Percentiles rank a stretch among this genome's conserved stretches.
phyloP scores from a whole-genome alignment of 30 jellyfish, hydroid and myxozoan species.

The Pseudorhiza aurosa region DNA sequence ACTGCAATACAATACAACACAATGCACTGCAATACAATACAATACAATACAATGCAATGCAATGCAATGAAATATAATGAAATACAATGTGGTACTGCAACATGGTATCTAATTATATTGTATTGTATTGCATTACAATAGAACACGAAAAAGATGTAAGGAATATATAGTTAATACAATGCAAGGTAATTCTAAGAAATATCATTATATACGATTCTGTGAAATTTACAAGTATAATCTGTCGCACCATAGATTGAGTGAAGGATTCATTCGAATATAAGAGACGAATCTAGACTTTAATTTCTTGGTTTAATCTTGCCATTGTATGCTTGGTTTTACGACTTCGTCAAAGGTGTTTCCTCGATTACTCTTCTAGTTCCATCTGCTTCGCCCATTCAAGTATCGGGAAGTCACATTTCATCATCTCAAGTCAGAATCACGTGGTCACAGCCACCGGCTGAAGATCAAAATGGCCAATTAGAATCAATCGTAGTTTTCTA shows the following conservation, averaged over 20 bases:
- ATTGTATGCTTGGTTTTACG: too few species aligned
- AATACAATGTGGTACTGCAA: background rate
- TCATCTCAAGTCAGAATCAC: constrained; percentile 35
- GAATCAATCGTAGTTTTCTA: constrained; percentile 27
- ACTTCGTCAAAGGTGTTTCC: too few species aligned
- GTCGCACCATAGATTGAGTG: too few species aligned
- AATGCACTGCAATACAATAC: background rate
- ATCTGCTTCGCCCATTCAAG: constrained; percentile 37
- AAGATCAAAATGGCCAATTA: constrained; percentile 41
- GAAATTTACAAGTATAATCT: too few species aligned
- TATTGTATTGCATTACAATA: too few species aligned
- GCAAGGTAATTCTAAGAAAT: too few species aligned
- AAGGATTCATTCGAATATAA: too few species aligned
- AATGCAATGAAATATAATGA: background rate
- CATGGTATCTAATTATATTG: background rate
- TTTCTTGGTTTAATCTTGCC: too few species aligned
- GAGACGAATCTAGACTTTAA: too few species aligned
- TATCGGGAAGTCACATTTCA: constrained; percentile 25
- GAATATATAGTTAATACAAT: too few species aligned
- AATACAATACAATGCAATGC: background rate
- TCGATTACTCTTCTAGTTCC: constrained; percentile 36
- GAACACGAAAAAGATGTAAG: too few species aligned
- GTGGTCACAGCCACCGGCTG: constrained; percentile 59
- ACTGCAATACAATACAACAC: background rate
- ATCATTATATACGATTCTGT: too few species aligned